A percentile compares a stretch with the other conserved stretches of the same genome.
phyloP scores from a whole-genome alignment of 2,113 vertebrate genomes.

The Morone saxatilis region DNA sequence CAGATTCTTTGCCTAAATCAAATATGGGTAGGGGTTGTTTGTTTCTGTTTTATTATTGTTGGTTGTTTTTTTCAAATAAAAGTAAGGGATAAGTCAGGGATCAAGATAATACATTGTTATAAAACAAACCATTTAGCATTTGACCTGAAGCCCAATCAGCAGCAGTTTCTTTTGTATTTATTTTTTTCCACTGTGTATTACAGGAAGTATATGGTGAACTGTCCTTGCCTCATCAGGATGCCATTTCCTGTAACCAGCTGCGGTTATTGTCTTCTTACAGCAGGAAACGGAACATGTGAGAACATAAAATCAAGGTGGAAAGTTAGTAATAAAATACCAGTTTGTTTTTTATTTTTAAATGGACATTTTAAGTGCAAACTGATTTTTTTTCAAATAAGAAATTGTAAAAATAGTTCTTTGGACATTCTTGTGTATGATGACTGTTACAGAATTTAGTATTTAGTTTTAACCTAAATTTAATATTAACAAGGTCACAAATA shows the following conservation, averaged over 20 bases:
- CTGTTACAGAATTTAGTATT: not conserved
- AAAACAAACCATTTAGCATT: not conserved
- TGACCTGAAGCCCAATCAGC: not conserved
- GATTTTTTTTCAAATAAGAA: no score
- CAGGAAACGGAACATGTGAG: not conserved
- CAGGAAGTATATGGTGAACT: not conserved
- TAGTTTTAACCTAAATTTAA: not conserved
- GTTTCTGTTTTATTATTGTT: no score
- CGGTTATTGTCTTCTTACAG: not conserved
- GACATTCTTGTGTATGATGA: not conserved
- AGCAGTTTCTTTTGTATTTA: not conserved
- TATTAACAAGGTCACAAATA: constrained; percentile 12
- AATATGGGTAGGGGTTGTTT: not conserved
- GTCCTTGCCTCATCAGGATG: not conserved
- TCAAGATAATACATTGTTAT: not conserved
- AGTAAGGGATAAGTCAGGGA: not conserved
- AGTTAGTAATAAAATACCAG: not conserved
- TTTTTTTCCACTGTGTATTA: not conserved
- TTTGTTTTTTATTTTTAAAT: not conserved
- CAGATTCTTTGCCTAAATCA: not conserved
- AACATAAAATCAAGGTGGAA: not conserved
- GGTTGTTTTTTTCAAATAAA: not conserved
- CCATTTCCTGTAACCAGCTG: not conserved
- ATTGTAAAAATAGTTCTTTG: not conserved
- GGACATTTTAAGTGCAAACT: no score